Evolutionary conservation across 2,113 vertebrate genomes (phyloP), one percentile per base, ranked within the genome.

Genomic region (Catharus fuscescens): DNA sequence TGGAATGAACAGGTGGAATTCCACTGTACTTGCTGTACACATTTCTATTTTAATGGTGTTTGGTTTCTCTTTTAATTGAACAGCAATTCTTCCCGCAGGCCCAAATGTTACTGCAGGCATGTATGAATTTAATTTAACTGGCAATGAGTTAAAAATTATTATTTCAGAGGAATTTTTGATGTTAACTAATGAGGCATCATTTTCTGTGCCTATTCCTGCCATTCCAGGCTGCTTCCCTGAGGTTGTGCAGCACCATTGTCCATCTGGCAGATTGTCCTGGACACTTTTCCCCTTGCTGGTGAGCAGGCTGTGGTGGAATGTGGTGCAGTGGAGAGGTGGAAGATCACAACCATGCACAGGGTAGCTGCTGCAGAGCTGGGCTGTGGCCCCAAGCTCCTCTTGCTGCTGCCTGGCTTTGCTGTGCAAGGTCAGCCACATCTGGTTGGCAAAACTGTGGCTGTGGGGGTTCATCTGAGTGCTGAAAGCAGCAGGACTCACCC

Each of bases 1-100:
- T 97, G 96, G 96, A 95, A 88, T 6, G 95, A 96, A 93, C 95
- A 97, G 95, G 95, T 97, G 96, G 95, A 92, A 92, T 92, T 84
- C 82, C 91, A 53, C 92, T 3, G 15, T 72, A 88, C 69, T 90
- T 79, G 65, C 65, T 26, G 40, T 42, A 86, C 32, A 52, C 44
- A 5, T 92, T 93, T 78, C 82, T 86, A 45, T 93, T 96, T 90
- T 94, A 88, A 93, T 94, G 90, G 92, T 79, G 86, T 90, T 96
- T 93, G 88, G 36, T 61, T 96, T 97, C 76, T 53, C 56, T 93
- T 93, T 78, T 96, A 93, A 95, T 54, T 94, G 93, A 96, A 72
- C 44, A 61, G 56, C 5, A 7, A 92, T 84, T 78, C 90, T 90
- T 95, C 72, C 69, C 8, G 6, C 88, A 92, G 86, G 72, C 83